These are phyloP conservation scores for Petrocephalus schoutedeni DNA, from an alignment of 2,797 vertebrate genomes.

Conservation along the genomic window DNA sequence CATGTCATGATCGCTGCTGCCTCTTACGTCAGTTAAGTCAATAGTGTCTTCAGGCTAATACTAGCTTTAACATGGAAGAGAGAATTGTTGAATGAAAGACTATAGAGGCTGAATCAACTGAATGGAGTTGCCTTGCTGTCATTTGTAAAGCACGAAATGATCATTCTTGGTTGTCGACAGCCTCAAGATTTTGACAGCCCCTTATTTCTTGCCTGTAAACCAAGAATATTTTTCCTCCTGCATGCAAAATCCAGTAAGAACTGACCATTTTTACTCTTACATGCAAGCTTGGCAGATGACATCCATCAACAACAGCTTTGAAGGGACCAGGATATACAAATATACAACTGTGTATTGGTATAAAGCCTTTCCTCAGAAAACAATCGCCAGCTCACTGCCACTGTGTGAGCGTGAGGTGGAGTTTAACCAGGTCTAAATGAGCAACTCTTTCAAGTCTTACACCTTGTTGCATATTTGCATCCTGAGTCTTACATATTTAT, in stretches of 20 bases:
- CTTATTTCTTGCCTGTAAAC: not conserved
- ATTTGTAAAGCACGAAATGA: not conserved
- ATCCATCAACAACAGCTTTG: conserved; percentile 5
- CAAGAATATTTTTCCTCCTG: not conserved
- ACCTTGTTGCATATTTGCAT: conserved; percentile 16
- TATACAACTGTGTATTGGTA: not conserved
- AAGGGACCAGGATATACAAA: not conserved
- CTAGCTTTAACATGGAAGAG: conserved; percentile 11
- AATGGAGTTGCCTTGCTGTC: not conserved
- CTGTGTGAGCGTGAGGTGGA: not conserved
- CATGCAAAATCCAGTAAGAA: not conserved
- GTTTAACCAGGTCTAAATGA: conserved; percentile 53
- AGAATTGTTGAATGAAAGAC: not conserved
- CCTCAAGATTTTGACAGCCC: not conserved
- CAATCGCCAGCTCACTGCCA: not conserved
- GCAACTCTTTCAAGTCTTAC: conserved; percentile 48
- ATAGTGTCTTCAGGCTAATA: not conserved
- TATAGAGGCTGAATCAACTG: not conserved
- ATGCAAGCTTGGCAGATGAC: not conserved
- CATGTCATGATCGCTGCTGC: not conserved
- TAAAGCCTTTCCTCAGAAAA: not conserved
- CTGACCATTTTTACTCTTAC: not conserved
- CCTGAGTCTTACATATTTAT: not conserved
- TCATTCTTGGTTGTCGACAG: not conserved
- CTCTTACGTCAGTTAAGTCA: not conserved